Conservation (phyloP, 2,797 vertebrate genomes). For the Melanogrammus aeglefinus region DNA sequence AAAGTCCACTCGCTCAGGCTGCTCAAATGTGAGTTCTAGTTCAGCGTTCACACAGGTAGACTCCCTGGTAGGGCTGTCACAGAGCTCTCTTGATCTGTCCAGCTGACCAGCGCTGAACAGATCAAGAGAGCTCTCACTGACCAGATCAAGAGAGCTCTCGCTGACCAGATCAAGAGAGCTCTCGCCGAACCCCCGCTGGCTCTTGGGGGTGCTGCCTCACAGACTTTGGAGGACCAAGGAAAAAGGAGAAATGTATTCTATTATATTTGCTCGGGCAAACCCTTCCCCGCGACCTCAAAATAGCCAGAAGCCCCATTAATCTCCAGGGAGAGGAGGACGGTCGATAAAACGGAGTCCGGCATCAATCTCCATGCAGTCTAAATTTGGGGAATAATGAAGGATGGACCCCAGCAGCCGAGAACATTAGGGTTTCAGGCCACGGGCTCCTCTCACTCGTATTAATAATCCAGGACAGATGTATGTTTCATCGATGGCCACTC, state of each 20-base stretch:
- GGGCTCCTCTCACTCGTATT: conserved; percentile 32
- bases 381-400: conserved; percentile 59
- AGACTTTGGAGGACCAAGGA: conserved; percentile 2
- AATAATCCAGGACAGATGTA: conserved; percentile 49
- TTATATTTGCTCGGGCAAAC: conserved; percentile 47
- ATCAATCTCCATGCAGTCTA: conserved; percentile 61
- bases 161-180: conserved; percentile 29
- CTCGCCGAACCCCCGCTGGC: background rate
- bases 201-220: background rate
- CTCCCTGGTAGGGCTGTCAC: background rate
- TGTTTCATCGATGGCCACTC: background rate
- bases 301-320: conserved; percentile 57
- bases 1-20: background rate
- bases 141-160: too few relatives aligned
- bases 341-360: conserved; percentile 38
- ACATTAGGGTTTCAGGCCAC: conserved; percentile 36
- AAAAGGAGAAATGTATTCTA: conserved; percentile 25
- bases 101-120: background rate
- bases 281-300: conserved; percentile 52
- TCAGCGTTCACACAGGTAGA: background rate
- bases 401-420: conserved; percentile 36
- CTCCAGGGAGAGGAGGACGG: conserved; percentile 30
- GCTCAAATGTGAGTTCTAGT: background rate
- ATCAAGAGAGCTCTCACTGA: background rate
- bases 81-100: too few relatives aligned